Evolutionary conservation across 2,888 invertebrate species (phyloP), one percentile per base, ranked within the genome.

Genomic region (Tineola bisselliella): DNA sequence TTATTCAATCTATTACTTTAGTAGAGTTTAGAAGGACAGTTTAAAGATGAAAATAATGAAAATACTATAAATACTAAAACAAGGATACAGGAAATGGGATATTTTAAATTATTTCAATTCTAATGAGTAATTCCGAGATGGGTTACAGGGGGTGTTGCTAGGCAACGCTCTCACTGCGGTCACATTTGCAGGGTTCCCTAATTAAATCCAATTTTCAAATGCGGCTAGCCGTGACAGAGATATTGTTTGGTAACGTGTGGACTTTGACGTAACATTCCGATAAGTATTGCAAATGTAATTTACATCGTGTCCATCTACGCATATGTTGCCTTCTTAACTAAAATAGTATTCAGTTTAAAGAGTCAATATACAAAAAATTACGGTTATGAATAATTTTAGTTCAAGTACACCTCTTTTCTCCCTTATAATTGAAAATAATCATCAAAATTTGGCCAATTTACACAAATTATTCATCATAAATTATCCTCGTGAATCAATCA

Each of bases 201-300:
- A 79, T 80, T 78, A 79, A 79, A 79, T 79, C 70, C 73, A 77
- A 77, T 79, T 79, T 77, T 74, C 72, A 71, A 72, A 74, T 73
- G 78, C 73, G 76, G 74, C 71, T 68, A 70, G 69, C 72, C 73
- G 70, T 72, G 74, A 73, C 73, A 70, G 71, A 74, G 72, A 71
- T 72, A 73, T 67, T 63, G 70, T 67, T 67, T 62, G 65, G 38
- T 10, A 38, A 38, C 38, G 10, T 10, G 38, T n/a, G 38, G 38
- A 38, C 38, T n/a, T 38, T 25, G 6, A 25, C 25, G 25, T 25
- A 25, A 25, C 25, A 25, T 25, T 25, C 25, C 25, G 25, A 6
- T 6, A 6, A 25, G 25, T 38, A 38, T 38, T n/a, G n/a, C 38
- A 38, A 38, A 38, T 38, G 38, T 38, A 38, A 38, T 38, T 38